Base-by-base conservation (phyloP, 2,797 vertebrate species). In the Cossypha dichroa region DNA sequence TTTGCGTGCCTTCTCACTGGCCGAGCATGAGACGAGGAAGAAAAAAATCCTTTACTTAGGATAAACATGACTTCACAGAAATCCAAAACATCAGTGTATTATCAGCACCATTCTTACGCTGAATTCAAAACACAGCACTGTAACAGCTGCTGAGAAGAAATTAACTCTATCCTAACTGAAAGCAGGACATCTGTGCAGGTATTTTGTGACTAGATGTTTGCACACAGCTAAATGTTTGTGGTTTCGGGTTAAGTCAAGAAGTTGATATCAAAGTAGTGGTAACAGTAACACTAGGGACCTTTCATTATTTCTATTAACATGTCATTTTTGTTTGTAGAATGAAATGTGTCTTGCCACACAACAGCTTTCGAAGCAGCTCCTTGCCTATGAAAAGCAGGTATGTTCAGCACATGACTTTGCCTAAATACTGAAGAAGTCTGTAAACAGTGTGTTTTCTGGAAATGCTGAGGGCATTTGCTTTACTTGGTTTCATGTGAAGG, bases 341-440 rank as follows among this genome's bases (percentile, higher is more conserved):
- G 99, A 99, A 97, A 99, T 99, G 99, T 99, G 99, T 90, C 96
- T 99, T 97, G 99, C 99, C 82, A 99, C 99, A 11, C 99, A 99
- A 52, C 99, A 99, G 96, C 99, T 99, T 82, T 99, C 99, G 2
- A 98, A 97, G 94, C 99, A 99, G 87, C 98, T 99, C 31, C 98
- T 99, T 96, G 98, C 99, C 6, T 99, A 99, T 87, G 99, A 99
- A 95, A 99, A 99, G 90, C 99, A 99, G 98, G 99, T 99, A 98
- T 95, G 98, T 80, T 34, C 52, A 76, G 55, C 41, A 12, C 28
- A 13, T 13, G 21, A 63, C 46, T 88, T 60, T 34, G 56, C n/a
- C 46, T 88, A 58, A 51, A 15, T 34, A 20, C 20, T 11, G 4
- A 83, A 81, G 54, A 76, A 46, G 10, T 66, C 38, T 72, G 15